Evolutionary conservation across 2,888 invertebrate genomes (phyloP).

Genomic region (Polyommatus iphigenia): DNA sequence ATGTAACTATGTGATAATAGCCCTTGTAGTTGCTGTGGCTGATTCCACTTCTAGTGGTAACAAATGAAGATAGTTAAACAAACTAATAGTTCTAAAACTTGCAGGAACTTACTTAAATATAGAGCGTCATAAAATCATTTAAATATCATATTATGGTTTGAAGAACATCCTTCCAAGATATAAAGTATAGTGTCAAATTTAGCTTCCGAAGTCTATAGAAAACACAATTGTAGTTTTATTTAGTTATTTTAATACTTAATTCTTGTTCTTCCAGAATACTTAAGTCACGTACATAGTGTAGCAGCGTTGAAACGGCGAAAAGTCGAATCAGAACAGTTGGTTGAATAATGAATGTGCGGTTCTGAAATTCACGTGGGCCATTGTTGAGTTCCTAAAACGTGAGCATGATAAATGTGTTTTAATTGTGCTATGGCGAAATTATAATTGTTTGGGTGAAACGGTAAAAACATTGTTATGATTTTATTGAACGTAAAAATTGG

Average conservation of each 20-base stretch:
- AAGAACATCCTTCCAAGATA: not conserved
- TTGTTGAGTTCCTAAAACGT: constrained; percentile 4
- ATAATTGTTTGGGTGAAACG: not conserved
- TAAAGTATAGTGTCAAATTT: not conserved
- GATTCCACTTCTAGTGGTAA: no score
- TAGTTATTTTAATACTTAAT: not conserved
- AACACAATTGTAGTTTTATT: not conserved
- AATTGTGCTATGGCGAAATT: not conserved
- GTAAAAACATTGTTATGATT: not conserved
- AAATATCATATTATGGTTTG: no score
- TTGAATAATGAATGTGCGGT: not conserved
- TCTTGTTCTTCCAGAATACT: not conserved
- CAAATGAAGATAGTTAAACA: not conserved
- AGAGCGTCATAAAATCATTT: not conserved
- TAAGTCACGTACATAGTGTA: not conserved
- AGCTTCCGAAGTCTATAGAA: not conserved
- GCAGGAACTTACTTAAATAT: not conserved
- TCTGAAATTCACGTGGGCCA: not conserved
- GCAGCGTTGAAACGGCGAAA: not conserved
- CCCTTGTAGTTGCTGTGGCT: not conserved
- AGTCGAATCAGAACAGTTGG: constrained; percentile 9
- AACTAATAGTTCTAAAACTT: not conserved
- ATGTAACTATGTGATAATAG: not conserved
- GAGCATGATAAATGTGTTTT: not conserved
- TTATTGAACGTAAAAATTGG: not conserved